A percentile compares a stretch with the other conserved stretches of the same genome.
phyloP scores from a whole-genome alignment of 2,113 vertebrate genomes.

The Numida meleagris region DNA sequence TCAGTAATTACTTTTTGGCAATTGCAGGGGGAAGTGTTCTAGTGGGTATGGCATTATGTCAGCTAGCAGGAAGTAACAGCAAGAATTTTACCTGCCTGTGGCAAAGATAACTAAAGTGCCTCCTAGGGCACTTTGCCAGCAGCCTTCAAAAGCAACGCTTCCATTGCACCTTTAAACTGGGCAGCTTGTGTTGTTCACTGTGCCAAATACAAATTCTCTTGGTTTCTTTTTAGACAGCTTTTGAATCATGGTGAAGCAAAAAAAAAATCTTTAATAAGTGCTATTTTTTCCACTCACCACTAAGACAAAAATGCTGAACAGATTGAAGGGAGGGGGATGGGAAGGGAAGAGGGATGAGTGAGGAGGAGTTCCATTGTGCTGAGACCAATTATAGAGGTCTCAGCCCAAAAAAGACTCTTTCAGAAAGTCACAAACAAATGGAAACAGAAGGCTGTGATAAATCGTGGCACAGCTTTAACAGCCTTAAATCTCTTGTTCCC shows the following conservation, averaged over 20 bases:
- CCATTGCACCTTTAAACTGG: slow-evolving; percentile 25
- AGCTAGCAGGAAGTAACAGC: background rate
- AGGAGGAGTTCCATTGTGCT: slow-evolving; percentile 63
- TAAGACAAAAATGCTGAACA: slow-evolving; percentile 42
- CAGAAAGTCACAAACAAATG: slow-evolving; percentile 60
- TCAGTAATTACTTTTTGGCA: background rate
- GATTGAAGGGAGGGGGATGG: slow-evolving; percentile 50
- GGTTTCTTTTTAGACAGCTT: slow-evolving; percentile 28
- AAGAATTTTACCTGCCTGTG: slow-evolving; percentile 32
- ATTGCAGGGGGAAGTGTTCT: background rate
- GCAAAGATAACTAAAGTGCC: slow-evolving; percentile 3
- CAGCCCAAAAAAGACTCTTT: slow-evolving; percentile 59
- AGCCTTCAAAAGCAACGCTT: background rate
- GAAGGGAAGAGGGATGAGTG: slow-evolving; percentile 37
- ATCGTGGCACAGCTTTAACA: slow-evolving; percentile 3
- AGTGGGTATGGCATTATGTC: background rate
- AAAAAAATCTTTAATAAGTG: background rate
- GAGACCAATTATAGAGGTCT: slow-evolving; percentile 69
- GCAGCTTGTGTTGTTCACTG: background rate
- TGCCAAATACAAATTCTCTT: slow-evolving; percentile 38
- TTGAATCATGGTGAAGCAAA: background rate
- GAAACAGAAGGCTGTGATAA: slow-evolving; percentile 54
- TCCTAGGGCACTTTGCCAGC: background rate
- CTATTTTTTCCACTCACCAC: slow-evolving; percentile 33
- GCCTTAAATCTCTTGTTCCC: background rate